phyloP scores from a whole-genome alignment of 2,797 vertebrate genomes.

The Eidolon dupreanum region DNA sequence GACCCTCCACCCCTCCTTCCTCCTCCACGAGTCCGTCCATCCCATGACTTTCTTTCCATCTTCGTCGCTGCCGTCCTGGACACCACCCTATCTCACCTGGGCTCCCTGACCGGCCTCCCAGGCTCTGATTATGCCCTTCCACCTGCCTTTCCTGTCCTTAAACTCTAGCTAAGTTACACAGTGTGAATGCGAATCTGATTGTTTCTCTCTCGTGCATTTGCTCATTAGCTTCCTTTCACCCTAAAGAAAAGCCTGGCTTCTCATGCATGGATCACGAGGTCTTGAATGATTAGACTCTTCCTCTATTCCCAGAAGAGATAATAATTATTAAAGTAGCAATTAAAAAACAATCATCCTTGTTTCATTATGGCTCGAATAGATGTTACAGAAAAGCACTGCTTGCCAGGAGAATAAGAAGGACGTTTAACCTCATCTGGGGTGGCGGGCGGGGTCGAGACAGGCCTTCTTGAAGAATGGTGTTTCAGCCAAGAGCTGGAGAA shows the following conservation, averaged over 20 bases:
- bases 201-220: neutral
- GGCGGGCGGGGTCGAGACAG: neutral
- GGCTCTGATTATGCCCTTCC: neutral
- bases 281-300: neutral
- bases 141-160: neutral
- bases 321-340: neutral
- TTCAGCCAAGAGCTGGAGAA: neutral
- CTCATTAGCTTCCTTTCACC: neutral
- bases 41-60: too few relatives aligned
- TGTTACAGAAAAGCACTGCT: neutral
- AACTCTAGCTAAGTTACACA: neutral
- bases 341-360: neutral
- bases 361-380: neutral
- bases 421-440: neutral
- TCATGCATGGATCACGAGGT: neutral
- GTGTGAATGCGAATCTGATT: neutral
- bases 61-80: fast-evolving
- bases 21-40: neutral
- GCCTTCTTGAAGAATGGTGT: neutral
- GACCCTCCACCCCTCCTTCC: neutral
- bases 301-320: neutral
- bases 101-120: too few relatives aligned
- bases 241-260: neutral
- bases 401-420: neutral
- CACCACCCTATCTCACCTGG: fast-evolving